Conservation (phyloP, 1,140 invertebrate genomes). For the Penaeus vannamei region DNA sequence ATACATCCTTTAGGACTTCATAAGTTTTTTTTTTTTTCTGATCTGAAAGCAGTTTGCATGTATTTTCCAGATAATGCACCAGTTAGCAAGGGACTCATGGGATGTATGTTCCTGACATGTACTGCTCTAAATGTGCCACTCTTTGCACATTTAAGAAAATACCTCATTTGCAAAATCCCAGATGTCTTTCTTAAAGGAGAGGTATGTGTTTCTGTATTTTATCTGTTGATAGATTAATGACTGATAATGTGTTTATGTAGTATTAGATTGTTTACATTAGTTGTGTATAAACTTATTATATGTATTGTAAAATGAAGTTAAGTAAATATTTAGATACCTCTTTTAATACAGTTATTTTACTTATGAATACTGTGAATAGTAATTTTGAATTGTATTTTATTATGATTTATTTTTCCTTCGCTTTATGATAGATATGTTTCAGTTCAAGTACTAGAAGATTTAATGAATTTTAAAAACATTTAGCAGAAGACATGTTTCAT, state of each 20-base stretch:
- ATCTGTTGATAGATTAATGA: neutral
- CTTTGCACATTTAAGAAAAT: slow-evolving; percentile 72
- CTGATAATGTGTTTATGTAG: neutral
- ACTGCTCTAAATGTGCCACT: slow-evolving; percentile 74
- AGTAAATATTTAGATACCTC: too few relatives aligned
- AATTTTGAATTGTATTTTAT: too few relatives aligned
- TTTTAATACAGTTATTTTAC: too few relatives aligned
- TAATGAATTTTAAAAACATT: too few relatives aligned
- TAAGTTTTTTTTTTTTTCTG: neutral
- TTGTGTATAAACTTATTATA: neutral
- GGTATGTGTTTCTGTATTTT: slow-evolving; percentile 68
- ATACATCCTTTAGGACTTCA: too few relatives aligned
- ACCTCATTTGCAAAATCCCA: slow-evolving; percentile 72
- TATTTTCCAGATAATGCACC: slow-evolving; percentile 73
- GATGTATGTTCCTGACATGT: slow-evolving; percentile 73
- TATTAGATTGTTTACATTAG: slow-evolving; percentile 5
- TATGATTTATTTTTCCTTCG: too few relatives aligned
- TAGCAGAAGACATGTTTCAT: too few relatives aligned
- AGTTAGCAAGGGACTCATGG: slow-evolving; percentile 73
- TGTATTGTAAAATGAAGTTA: too few relatives aligned
- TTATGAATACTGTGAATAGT: too few relatives aligned
- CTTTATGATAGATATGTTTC: too few relatives aligned
- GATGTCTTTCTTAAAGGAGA: slow-evolving; percentile 71
- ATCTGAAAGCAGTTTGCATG: neutral
- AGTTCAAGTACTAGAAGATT: too few relatives aligned